A percentile compares a stretch with the other conserved stretches of the same genome.
These are phyloP conservation scores for Campodea augens DNA, from an alignment of 1,140 invertebrate genomes.

Conservation along the genomic window DNA sequence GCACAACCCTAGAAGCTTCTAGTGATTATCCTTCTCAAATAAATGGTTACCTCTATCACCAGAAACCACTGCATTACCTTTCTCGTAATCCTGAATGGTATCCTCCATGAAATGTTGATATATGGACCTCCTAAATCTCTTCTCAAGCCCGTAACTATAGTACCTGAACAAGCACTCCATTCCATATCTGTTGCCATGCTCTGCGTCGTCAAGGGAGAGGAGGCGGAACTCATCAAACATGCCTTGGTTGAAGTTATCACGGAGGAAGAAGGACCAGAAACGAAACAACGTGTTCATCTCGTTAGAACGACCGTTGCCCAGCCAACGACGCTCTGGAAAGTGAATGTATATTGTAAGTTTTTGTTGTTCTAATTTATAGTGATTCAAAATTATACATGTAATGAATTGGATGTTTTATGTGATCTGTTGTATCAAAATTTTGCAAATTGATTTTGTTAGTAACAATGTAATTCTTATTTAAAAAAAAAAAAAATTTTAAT, in stretches of 20 bases:
- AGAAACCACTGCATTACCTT: no score
- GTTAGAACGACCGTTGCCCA: conserved; percentile 79
- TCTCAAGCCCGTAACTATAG: conserved; percentile 93
- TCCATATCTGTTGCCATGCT: conserved; percentile 65
- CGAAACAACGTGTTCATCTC: conserved; percentile 96
- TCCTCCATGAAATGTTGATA: conserved; percentile 93
- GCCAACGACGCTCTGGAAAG: conserved; percentile 60
- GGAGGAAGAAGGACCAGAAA: conserved; percentile 98
- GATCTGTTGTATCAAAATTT: no score
- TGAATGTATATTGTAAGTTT: conserved; percentile 11
- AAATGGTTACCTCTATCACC: no score
- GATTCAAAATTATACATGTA: no score
- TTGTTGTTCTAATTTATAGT: no score
- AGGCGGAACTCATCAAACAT: conserved; percentile 95
- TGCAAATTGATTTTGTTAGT: no score
- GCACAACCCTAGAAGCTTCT: no score
- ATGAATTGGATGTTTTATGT: no score
- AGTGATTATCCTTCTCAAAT: no score
- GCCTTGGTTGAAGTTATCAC: conserved; percentile 93
- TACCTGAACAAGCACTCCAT: conserved; percentile 96
- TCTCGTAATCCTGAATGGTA: conserved; percentile 78
- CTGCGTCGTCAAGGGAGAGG: conserved; percentile 80
- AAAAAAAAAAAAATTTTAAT: no score
- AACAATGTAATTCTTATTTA: no score
- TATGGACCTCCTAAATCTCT: conserved; percentile 76